Conservation (phyloP, 1,140 invertebrate species). For the Trichomalopsis sarcophagae region DNA sequence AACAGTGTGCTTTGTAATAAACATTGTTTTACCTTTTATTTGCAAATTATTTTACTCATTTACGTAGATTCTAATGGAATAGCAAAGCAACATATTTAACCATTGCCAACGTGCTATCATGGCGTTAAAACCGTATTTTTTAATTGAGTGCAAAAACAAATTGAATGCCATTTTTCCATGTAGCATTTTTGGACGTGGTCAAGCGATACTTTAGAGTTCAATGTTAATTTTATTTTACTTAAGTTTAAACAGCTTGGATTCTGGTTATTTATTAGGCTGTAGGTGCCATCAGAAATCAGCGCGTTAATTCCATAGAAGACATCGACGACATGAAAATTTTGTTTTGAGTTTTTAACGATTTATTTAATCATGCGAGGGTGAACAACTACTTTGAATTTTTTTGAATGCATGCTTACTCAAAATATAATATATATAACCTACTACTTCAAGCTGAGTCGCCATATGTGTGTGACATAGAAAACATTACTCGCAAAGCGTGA, state of each 20-base stretch:
- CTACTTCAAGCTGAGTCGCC: neutral
- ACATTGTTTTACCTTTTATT: slow-evolving; percentile 32
- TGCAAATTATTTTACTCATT: slow-evolving; percentile 4
- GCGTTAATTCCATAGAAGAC: neutral
- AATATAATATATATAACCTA: no score
- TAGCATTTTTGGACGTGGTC: slow-evolving; percentile 8
- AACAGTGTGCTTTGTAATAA: slow-evolving; percentile 39
- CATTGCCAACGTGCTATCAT: slow-evolving; percentile 22
- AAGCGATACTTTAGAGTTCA: neutral
- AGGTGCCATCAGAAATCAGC: neutral
- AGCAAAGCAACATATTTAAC: slow-evolving; percentile 12
- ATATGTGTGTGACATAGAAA: neutral
- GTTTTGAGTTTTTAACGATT: slow-evolving; percentile 11
- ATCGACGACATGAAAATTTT: neutral
- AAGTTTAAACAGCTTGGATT: neutral
- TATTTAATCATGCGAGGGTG: neutral
- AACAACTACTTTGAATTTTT: no score
- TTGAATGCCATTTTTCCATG: slow-evolving; percentile 13
- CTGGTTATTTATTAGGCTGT: neutral
- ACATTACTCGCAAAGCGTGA: neutral
- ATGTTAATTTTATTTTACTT: slow-evolving; percentile 16
- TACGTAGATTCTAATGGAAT: slow-evolving; percentile 20
- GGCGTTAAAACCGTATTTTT: slow-evolving; percentile 3
- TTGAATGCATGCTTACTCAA: no score
- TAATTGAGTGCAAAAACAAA: neutral